Evolutionary conservation across 1,140 invertebrate genomes (phyloP).

Genomic region (Dreissena rostriformis): DNA sequence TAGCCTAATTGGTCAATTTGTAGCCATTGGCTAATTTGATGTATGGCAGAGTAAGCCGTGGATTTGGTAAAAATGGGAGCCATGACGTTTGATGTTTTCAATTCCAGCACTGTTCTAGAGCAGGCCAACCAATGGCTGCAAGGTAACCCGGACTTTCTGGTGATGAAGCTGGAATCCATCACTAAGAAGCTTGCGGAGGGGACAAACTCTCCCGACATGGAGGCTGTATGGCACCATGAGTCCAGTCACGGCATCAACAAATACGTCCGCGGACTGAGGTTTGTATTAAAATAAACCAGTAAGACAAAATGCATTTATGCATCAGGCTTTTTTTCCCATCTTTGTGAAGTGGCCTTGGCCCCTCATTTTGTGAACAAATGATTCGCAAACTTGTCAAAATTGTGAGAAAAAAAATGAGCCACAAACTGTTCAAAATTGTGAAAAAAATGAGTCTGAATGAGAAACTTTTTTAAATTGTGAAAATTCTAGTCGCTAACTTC

Average conservation of each 20-base stretch:
- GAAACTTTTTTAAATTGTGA: too few relatives aligned
- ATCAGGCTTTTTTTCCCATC: too few relatives aligned
- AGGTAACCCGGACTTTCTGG: constrained; percentile 59
- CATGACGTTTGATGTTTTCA: not conserved
- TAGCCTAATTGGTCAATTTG: too few relatives aligned
- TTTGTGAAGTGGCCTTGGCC: too few relatives aligned
- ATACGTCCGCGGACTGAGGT: constrained; percentile 66
- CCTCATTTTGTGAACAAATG: too few relatives aligned
- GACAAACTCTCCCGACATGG: constrained; percentile 56
- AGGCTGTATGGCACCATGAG: constrained; percentile 53
- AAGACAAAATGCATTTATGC: too few relatives aligned
- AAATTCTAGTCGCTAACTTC: too few relatives aligned
- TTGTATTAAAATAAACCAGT: not conserved
- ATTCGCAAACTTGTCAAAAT: too few relatives aligned
- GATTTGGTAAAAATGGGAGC: not conserved
- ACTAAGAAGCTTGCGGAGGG: constrained; percentile 55
- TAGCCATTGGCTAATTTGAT: not conserved
- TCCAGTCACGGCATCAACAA: constrained; percentile 64
- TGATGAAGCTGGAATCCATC: constrained; percentile 64
- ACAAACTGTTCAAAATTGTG: too few relatives aligned
- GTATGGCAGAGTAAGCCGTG: not conserved
- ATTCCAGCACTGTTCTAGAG: constrained; percentile 61
- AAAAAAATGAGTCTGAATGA: too few relatives aligned
- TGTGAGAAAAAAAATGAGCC: too few relatives aligned
- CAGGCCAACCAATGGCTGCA: constrained; percentile 68